Conservation (phyloP, 2,113 vertebrate species). For the Siphamia tubifer region DNA sequence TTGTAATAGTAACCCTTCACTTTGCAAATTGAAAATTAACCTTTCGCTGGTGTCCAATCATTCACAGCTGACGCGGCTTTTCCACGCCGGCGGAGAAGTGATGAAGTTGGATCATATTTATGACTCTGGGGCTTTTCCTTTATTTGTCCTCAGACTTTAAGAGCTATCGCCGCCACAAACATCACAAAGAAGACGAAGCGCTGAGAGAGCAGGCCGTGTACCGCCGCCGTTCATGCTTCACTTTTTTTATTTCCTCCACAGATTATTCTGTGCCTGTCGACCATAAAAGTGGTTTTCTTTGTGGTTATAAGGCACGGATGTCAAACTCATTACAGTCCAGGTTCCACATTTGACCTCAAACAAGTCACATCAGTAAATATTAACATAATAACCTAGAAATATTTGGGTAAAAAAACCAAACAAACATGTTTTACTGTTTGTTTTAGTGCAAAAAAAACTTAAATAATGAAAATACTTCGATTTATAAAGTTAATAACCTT, state of each 20-base stretch:
- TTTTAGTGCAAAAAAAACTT: too few species aligned
- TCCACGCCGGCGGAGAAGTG: slow-evolving; percentile 28
- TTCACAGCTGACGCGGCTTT: slow-evolving; percentile 76
- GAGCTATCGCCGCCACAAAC: slow-evolving; percentile 1
- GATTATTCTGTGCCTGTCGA: neutral
- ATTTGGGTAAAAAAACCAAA: too few species aligned
- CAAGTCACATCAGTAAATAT: too few species aligned
- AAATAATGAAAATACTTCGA: too few species aligned
- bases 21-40: slow-evolving; percentile 88
- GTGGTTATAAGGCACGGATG: neutral
- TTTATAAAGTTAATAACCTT: too few species aligned
- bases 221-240: neutral
- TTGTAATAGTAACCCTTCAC: slow-evolving; percentile 85
- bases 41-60: slow-evolving; percentile 78
- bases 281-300: neutral
- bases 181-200: neutral
- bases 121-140: slow-evolving; percentile 21
- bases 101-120: slow-evolving; percentile 63
- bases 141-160: slow-evolving; percentile 12
- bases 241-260: neutral
- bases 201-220: neutral
- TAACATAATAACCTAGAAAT: too few species aligned
- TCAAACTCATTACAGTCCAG: too few species aligned
- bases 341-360: too few species aligned
- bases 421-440: too few species aligned